Evolutionary conservation across 2,797 vertebrate genomes (phyloP).

Genomic region (Trachops cirrhosus): DNA sequence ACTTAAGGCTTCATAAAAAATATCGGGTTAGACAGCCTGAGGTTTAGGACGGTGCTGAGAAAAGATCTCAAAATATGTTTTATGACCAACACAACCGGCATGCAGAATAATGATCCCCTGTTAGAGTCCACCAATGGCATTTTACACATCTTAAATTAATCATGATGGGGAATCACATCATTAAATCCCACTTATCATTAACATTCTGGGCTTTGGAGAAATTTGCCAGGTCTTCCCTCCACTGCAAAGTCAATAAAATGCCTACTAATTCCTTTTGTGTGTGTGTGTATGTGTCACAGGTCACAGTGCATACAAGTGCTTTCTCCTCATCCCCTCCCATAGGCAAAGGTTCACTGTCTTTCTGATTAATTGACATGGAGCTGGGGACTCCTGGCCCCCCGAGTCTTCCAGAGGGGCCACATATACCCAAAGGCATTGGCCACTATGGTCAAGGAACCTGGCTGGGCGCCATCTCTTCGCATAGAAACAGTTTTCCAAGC

Average conservation of each 20-base stretch:
- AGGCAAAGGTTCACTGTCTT: background rate
- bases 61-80: constrained; percentile 8
- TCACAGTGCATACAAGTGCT: background rate
- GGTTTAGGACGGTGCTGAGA: background rate
- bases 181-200: constrained; percentile 58
- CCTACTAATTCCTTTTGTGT: constrained; percentile 3
- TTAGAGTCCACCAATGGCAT: background rate
- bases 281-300: background rate
- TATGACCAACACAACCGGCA: background rate
- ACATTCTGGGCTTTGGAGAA: constrained; percentile 2
- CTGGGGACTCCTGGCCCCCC: background rate
- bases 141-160: constrained; percentile 56
- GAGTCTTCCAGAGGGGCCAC: background rate
- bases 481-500: background rate
- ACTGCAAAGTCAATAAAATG: constrained; percentile 17
- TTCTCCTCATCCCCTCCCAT: background rate
- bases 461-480: background rate
- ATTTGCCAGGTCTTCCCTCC: constrained; percentile 28
- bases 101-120: background rate
- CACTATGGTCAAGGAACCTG: background rate
- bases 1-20: background rate
- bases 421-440: background rate
- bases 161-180: constrained; percentile 32
- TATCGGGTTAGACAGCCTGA: background rate
- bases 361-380: background rate